phyloP scores from a whole-genome alignment of 2,113 vertebrate genomes.

The Oreochromis spilurus region DNA sequence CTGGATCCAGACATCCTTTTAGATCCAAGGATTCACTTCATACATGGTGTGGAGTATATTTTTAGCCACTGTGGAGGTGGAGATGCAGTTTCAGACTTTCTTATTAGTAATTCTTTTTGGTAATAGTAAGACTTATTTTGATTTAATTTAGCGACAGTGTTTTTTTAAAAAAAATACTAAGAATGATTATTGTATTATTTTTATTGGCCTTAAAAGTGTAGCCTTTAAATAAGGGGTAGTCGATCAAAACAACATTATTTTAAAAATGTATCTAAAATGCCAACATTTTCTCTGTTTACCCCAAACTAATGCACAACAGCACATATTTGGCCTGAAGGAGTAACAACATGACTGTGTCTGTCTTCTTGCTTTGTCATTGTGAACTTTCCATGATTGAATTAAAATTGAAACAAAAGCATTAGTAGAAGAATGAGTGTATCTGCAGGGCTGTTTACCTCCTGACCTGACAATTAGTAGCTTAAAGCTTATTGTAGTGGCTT shows the following conservation, averaged over 20 bases:
- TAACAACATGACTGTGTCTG: background rate
- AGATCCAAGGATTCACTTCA: background rate
- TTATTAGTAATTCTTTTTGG: background rate
- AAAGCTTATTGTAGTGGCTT: background rate
- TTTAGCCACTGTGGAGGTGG: background rate
- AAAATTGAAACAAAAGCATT: background rate
- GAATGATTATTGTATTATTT: background rate
- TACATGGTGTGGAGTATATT: background rate
- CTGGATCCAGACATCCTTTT: background rate
- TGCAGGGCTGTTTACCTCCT: background rate
- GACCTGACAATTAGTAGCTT: slow-evolving; percentile 65
- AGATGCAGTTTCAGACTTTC: background rate
- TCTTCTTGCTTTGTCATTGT: background rate
- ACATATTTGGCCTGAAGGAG: background rate
- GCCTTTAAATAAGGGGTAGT: background rate
- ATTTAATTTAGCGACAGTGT: accelerated
- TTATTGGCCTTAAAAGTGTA: background rate
- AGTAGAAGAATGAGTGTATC: background rate
- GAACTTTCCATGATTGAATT: background rate
- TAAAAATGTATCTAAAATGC: background rate
- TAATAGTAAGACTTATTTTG: background rate
- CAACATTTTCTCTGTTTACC: background rate
- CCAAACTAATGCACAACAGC: background rate
- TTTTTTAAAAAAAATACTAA: background rate
- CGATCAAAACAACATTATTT: background rate